Evolutionary conservation across 2,113 vertebrate genomes (phyloP).

Genomic region (Brienomyrus brachyistius): DNA sequence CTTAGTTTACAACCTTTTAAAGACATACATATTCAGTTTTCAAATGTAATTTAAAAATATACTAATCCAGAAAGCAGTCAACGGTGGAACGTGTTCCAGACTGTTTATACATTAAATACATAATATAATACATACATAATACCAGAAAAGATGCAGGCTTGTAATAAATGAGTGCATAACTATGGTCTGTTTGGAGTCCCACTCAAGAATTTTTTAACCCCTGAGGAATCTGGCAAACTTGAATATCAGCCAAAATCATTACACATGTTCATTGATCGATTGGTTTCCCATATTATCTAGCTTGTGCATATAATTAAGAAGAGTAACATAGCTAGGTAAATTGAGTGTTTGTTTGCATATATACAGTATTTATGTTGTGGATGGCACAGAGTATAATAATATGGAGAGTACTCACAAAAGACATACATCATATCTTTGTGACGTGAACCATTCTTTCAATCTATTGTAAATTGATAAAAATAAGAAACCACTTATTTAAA

Average conservation of each 20-base stretch:
- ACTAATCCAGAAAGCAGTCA: neutral
- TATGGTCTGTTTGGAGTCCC: neutral
- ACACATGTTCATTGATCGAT: neutral
- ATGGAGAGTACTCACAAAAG: neutral
- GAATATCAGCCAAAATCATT: neutral
- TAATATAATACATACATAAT: neutral
- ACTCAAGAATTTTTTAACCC: neutral
- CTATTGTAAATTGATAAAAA: neutral
- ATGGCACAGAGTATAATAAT: neutral
- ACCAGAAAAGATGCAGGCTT: neutral
- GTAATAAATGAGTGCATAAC: neutral
- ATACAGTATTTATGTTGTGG: neutral
- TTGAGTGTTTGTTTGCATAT: neutral
- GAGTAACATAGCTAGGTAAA: neutral
- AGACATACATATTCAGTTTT: neutral
- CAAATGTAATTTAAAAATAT: neutral
- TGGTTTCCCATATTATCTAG: neutral
- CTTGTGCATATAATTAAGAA: neutral
- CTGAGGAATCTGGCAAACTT: neutral
- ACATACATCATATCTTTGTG: neutral
- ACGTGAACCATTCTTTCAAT: neutral
- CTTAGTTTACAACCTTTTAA: conserved; percentile 2
- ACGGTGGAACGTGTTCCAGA: neutral
- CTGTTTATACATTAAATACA: neutral
- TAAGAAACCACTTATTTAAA: neutral